Evolutionary conservation across 2,113 vertebrate genomes (phyloP).

Genomic region (Pluvialis apricaria): DNA sequence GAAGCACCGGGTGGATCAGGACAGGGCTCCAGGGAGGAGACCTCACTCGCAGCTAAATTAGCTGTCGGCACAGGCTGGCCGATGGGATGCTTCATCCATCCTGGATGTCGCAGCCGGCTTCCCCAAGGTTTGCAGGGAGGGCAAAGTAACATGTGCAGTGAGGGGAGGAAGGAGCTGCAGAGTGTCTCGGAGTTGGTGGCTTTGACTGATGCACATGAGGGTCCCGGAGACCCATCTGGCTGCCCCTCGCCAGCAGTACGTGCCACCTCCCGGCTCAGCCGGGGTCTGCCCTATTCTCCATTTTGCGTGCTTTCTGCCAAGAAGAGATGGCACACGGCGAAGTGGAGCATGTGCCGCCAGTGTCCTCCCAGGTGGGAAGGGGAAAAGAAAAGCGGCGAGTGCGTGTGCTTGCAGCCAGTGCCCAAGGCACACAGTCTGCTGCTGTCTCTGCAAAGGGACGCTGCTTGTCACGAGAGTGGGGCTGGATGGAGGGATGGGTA

Average conservation of each 20-base stretch:
- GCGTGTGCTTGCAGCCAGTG: background rate
- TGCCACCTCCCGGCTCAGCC: background rate
- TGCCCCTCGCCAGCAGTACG: fast-evolving
- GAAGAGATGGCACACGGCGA: background rate
- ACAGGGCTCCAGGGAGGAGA: background rate
- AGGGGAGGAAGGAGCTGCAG: background rate
- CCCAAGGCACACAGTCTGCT: background rate
- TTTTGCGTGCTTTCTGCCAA: background rate
- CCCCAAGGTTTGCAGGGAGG: background rate
- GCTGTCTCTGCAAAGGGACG: background rate
- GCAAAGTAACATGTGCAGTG: fast-evolving
- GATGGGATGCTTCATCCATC: background rate
- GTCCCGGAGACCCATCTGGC: background rate
- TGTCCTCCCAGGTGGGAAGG: background rate
- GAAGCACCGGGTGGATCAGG: background rate
- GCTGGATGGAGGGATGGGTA: background rate
- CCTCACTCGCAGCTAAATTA: background rate
- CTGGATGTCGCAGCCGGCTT: fast-evolving
- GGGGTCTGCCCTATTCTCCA: background rate
- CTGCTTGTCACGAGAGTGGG: fast-evolving
- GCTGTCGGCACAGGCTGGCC: fast-evolving
- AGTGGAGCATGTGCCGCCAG: fast-evolving
- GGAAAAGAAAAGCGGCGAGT: background rate
- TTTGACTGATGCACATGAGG: fast-evolving
- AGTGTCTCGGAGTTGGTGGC: fast-evolving